Percentiles rank a stretch among this genome's conserved stretches.
phyloP scores from a whole-genome alignment of 1,140 invertebrate genomes.

The Drosophila pseudoananassae region DNA sequence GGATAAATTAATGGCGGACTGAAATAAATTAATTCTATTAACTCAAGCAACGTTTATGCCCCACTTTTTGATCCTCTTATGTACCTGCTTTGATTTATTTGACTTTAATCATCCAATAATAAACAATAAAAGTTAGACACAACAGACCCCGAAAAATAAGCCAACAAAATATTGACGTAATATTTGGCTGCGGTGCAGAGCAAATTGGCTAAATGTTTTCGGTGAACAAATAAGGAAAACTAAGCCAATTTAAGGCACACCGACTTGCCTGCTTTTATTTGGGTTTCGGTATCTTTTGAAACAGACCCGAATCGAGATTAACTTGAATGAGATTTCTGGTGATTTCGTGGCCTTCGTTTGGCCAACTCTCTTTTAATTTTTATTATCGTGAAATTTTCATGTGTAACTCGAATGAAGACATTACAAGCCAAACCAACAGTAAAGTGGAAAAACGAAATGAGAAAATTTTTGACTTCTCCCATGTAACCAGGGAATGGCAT shows the following conservation, averaged over 20 bases:
- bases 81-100: constrained; percentile 41
- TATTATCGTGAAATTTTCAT: constrained; percentile 36
- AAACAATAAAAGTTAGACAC: constrained; percentile 39
- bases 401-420: constrained; percentile 46
- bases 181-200: constrained; percentile 28
- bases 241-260: constrained; percentile 35
- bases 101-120: constrained; percentile 53
- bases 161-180: constrained; percentile 41
- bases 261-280: constrained; percentile 23
- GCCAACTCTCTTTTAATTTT: constrained; percentile 36
- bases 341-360: constrained; percentile 28
- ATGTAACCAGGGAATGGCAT: constrained; percentile 41
- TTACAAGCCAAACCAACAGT: constrained; percentile 8
- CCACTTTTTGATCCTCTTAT: constrained; percentile 24
- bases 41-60: constrained; percentile 8
- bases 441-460: constrained; percentile 20
- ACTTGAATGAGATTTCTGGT: constrained; percentile 22
- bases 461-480: constrained; percentile 33
- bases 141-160: constrained; percentile 30
- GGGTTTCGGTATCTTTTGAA: constrained; percentile 34
- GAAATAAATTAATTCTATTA: constrained; percentile 8
- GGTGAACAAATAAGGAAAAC: constrained; percentile 48
- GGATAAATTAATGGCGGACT: not conserved
- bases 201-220: constrained; percentile 39
- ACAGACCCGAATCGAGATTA: constrained; percentile 27